Base-by-base conservation (phyloP, 2,113 vertebrate species). In the Ammospiza caudacuta region DNA sequence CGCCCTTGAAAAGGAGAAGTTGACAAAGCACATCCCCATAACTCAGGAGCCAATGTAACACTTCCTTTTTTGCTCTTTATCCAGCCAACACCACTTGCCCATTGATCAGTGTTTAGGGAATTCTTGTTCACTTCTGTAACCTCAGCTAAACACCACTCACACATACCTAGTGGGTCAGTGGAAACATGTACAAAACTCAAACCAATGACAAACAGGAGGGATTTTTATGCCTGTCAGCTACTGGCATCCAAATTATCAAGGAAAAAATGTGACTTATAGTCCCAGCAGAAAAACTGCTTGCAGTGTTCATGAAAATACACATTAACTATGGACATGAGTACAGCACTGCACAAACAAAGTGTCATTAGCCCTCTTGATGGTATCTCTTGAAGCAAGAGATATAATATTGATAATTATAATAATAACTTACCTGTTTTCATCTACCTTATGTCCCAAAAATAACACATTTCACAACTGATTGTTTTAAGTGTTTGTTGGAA, bases 21-120 rank as follows among this genome's bases (percentile, higher is more conserved):
- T 55, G 63, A 51, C 25, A n/a, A 28, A 80, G 15, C 18, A 66
- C 13, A 43, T 25, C 27, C 41, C 52, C 39, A 24, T 41, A 79
- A 54, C 37, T 66, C 57, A 33, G 43, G 13, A 91, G n/a, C 15
- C 78, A 86, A 3, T 2, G 1, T 4, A 79, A 49, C 47, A 49
- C 21, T 14, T 37, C 2, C 12, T 70, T 51, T 55, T 25, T 62
- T 0, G 0, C 29, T 35, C 70, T 52, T 78, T 39, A 0, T 0
- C 8, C 66, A 74, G 15, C 11, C 27, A 66, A 5, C 23, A 46
- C 14, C 39, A 51, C 23, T 24, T 47, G 35, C 6, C 35, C 31
- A 15, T 0, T 37, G 28, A 87, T 37, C 29, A 37, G 17, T 46
- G 39, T 18, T 87, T 47, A 68, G 76, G n/a, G 37, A 77, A 73